These are phyloP conservation scores for Philopedon plagiatum DNA, from an alignment of 2,888 invertebrate species.

Conservation along the genomic window DNA sequence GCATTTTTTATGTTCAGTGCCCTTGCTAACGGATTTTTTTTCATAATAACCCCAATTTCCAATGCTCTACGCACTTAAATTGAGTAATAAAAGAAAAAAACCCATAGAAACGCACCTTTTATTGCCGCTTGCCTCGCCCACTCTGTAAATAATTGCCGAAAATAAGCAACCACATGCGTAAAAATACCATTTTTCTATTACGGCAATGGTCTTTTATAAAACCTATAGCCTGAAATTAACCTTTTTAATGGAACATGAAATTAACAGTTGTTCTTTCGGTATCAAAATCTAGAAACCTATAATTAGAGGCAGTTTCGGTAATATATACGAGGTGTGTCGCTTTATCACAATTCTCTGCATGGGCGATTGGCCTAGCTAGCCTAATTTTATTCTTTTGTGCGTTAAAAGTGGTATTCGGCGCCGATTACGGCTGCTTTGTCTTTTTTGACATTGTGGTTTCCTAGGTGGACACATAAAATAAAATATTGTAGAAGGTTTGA, in stretches of 20 bases:
- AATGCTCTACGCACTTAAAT: background rate
- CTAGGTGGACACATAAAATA: too few relatives aligned
- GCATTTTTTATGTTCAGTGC: background rate
- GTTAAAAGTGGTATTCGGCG: too few relatives aligned
- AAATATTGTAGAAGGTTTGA: too few relatives aligned
- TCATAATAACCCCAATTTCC: background rate
- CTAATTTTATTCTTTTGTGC: background rate
- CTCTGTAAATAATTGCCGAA: constrained; percentile 1
- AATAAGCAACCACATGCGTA: background rate
- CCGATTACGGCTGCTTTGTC: too few relatives aligned
- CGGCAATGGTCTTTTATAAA: background rate
- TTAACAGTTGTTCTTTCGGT: background rate
- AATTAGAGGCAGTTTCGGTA: background rate
- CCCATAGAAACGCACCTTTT: constrained; percentile 12
- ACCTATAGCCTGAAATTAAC: background rate
- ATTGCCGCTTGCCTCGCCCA: constrained; percentile 1
- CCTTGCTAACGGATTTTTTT: background rate
- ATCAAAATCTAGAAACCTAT: constrained; percentile 1
- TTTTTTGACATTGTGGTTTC: too few relatives aligned
- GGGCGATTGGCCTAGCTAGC: background rate
- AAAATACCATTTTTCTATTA: background rate
- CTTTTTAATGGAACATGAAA: background rate
- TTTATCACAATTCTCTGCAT: background rate
- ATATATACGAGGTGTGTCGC: background rate
- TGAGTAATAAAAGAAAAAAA: constrained; percentile 14